Percentiles rank a stretch among this genome's conserved stretches.
These are phyloP conservation scores for Drosophila parabipectinata DNA, from an alignment of 1,140 invertebrate species.

Conservation along the genomic window DNA sequence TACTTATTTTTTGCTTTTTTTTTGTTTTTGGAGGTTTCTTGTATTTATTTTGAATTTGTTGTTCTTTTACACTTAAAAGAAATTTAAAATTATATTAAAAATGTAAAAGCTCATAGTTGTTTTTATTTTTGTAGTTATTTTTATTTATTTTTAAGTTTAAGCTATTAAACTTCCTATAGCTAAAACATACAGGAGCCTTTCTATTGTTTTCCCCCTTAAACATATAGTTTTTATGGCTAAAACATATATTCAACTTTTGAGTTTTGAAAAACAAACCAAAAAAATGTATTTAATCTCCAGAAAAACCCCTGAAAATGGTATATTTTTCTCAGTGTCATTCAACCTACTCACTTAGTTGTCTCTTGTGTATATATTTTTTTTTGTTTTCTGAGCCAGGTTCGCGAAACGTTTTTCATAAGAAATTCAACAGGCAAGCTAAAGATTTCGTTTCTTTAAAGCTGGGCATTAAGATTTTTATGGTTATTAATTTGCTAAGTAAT, in stretches of 20 bases:
- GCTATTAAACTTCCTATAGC: too few species aligned
- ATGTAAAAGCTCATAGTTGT: too few species aligned
- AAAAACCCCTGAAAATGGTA: background rate
- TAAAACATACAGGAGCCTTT: too few species aligned
- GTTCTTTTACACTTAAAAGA: constrained; percentile 1
- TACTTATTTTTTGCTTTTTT: constrained; percentile 4
- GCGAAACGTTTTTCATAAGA: constrained; percentile 74
- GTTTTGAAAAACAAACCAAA: too few species aligned
- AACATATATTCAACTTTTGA: too few species aligned
- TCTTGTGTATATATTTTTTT: constrained; percentile 22
- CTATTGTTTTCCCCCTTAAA: too few species aligned
- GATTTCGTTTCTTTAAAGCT: constrained; percentile 74
- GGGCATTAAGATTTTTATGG: constrained; percentile 81
- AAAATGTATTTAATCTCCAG: too few species aligned
- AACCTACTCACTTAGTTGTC: constrained; percentile 53
- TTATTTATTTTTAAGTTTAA: too few species aligned
- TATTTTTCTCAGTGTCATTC: constrained; percentile 10
- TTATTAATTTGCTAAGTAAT: constrained; percentile 83
- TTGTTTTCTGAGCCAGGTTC: constrained; percentile 35
- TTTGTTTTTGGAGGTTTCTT: background rate
- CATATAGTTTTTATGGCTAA: too few species aligned
- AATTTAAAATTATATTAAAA: background rate
- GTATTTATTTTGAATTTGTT: constrained; percentile 51
- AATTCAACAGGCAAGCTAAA: constrained; percentile 79
- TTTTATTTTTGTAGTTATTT: too few species aligned